Evolutionary conservation across 1,140 invertebrate species (phyloP), one percentile per base, ranked within the genome.

Genomic region (Drosophila suzukii): DNA sequence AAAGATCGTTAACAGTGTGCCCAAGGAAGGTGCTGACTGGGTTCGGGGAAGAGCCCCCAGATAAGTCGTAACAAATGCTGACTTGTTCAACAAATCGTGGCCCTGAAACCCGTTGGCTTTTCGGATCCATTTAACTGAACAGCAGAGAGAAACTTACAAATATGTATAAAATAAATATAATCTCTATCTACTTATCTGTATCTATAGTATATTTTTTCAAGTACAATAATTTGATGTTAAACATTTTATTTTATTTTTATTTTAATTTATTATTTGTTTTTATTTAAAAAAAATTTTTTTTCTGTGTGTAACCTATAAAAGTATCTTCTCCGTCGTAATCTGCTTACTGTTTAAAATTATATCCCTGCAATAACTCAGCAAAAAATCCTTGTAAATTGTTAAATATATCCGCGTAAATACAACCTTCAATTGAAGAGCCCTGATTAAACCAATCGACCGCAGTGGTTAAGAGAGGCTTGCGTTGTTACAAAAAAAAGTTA

Each of bases 1-100:
- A 81, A 85, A 86, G 70, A 85, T 86, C 67, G 78, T 86, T 88
- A 78, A 81, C 82, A 78, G 74, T 75, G 70, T 53, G 65, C 58
- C 47, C 58, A 56, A 5, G 27, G 27, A 34, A 71, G 58, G 58
- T 62, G 53, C 68, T 27, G 53, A 59, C 60, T 41, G 65, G 38
- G 50, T 47, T 66, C 34, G 30, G 11, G 46, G 38, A 46, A 32
- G 46, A 44, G 49, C 17, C 20, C 32, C 32, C 47, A 20, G 61
- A 68, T 66, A 54, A 63, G 65, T 66, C 27, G 65, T 12, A 66
- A 66, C 65, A 68, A 68, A 68, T 68, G 36, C 36, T 53, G 46
- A 62, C 60, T 68, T 65, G 65, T 44, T 68, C 24, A 32, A 51
- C 46, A 68, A 68, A 66, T 68, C 20, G 36, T 32, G 58, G 0